Evolutionary conservation across 1,140 invertebrate genomes (phyloP).

Genomic region (Sipha flava): DNA sequence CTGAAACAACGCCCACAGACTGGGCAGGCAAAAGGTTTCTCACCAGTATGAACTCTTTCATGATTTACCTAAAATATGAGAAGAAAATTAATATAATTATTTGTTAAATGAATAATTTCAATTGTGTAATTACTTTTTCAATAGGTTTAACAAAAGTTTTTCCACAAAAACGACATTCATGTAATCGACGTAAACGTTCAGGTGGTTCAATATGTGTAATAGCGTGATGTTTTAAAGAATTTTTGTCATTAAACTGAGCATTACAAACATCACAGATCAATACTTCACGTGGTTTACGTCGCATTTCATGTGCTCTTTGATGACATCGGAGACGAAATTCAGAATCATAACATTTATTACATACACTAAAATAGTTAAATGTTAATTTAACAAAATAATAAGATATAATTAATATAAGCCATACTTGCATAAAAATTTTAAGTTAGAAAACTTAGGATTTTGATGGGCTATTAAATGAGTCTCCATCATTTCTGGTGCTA

Average conservation of each 20-base stretch:
- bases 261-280: conserved; percentile 20
- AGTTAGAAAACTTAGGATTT: conserved; percentile 22
- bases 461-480: conserved; percentile 27
- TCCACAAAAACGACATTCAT: conserved; percentile 16
- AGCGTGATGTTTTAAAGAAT: conserved; percentile 24
- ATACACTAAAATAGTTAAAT: conserved; percentile 9
- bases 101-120: neutral
- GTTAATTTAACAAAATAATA: neutral
- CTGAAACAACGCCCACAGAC: conserved; percentile 51
- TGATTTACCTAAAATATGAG: conserved; percentile 57
- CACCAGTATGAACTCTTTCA: conserved; percentile 93
- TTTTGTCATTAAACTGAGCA: conserved; percentile 28
- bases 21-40: conserved; percentile 77
- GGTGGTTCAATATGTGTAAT: conserved; percentile 33
- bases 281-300: conserved; percentile 22
- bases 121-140: conserved; percentile 11
- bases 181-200: conserved; percentile 22
- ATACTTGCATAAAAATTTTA: conserved; percentile 31
- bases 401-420: neutral
- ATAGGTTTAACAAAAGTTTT: conserved; percentile 29
- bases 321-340: conserved; percentile 19
- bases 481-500: conserved; percentile 26
- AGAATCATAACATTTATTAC: conserved; percentile 26
- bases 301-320: conserved; percentile 22
- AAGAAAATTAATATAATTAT: neutral